Base-by-base conservation (phyloP, 2,888 invertebrate genomes). In the Bimastos eiseni region DNA sequence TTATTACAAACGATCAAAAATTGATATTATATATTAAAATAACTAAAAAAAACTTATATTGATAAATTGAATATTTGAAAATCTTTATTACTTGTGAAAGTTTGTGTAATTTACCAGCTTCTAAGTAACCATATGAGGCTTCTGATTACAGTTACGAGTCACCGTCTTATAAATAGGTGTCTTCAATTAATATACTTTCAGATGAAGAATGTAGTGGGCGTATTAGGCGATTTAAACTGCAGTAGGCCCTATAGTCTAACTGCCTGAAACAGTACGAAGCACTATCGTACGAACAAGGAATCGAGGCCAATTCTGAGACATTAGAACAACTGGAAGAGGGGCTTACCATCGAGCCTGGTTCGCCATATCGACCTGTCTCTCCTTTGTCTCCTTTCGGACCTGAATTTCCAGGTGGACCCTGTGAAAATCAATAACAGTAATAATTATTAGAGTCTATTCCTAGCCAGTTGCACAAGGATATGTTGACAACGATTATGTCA, bases 301-400 rank as follows among this genome's bases (percentile, higher is more conserved):
- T 41, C 41, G 24, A 17, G 24, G 49, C 49, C 24, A 49, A 49
- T n/a, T 70, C n/a, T 19, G 1, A 21, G 13, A 1, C 8, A 41
- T 41, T 41, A 17, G 1, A 41, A 13, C 8, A 41, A 41, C 41
- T 24, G 49, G n/a, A 70, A 37, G 19, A 86, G 19, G 21, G 21
- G 44, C 90, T 37, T 70, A 90, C 90, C 83, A 37, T 90, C 33
- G 84, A 15, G 1, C 91, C 91, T 21, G 44, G 37, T 24, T 89
- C 91, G 34, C 91, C 91, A 33, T 83, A 83, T 84, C 91, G 83
- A 30, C 91, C 91, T 17, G 49, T 34, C 3, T 84, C 89, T 1
- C 91, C 91, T 36, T 49, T 89, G 70, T 91, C 91, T 30, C 91
- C 91, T 38, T 91, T 91, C 24, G 30, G n/a, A 19, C 91, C 91